These are phyloP conservation scores for Crocallis elinguaria DNA, from an alignment of 2,888 invertebrate genomes.

Conservation along the genomic window DNA sequence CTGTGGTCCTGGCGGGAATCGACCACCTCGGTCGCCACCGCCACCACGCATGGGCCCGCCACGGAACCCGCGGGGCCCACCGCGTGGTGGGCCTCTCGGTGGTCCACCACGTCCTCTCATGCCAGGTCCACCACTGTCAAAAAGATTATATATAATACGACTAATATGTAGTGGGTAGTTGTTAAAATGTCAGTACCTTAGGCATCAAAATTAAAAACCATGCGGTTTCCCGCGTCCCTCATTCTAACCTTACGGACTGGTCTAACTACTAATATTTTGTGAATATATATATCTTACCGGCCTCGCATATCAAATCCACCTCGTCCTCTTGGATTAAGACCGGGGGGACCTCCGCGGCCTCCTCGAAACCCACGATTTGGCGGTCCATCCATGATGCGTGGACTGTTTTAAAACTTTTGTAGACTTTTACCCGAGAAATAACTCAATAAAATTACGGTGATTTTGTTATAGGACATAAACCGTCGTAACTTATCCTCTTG, in stretches of 20 bases:
- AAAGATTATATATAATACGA: conserved; percentile 2
- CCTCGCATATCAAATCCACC: conserved; percentile 80
- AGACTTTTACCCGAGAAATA: not conserved
- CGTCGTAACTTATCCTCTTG: too few relatives aligned
- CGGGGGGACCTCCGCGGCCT: conserved; percentile 75
- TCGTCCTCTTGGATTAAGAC: conserved; percentile 59
- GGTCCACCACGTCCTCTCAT: conserved; percentile 77
- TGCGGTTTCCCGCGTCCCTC: not conserved
- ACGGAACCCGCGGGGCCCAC: conserved; percentile 73
- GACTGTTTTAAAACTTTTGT: not conserved
- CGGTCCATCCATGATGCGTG: conserved; percentile 61
- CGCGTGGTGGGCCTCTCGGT: conserved; percentile 63
- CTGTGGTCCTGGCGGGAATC: conserved; percentile 75
- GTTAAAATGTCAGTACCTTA: too few relatives aligned
- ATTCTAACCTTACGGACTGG: not conserved
- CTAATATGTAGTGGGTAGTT: too few relatives aligned
- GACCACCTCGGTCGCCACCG: conserved; percentile 74
- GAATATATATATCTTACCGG: conserved; percentile 55
- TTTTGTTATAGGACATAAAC: too few relatives aligned
- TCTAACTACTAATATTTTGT: too few relatives aligned
- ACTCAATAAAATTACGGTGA: not conserved
- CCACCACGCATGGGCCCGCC: conserved; percentile 76
- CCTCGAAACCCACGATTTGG: conserved; percentile 73
- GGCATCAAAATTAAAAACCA: not conserved
- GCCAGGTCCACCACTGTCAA: conserved; percentile 63